Evolutionary conservation across 1,140 invertebrate genomes (phyloP).

Genomic region (Aricia agestis): DNA sequence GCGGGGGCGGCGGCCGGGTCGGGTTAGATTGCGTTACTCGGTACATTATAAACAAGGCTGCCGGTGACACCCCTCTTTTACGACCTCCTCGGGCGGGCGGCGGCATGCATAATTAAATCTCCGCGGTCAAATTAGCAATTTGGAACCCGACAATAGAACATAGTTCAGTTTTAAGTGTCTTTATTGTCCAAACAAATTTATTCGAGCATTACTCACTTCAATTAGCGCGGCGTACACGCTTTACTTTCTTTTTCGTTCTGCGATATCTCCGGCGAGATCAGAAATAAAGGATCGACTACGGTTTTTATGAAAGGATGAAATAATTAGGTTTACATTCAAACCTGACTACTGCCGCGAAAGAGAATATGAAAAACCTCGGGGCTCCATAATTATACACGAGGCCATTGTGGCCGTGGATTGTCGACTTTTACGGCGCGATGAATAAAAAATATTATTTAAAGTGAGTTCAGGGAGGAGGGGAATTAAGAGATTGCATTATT

Average conservation of each 20-base stretch:
- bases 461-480: not conserved
- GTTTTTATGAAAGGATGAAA: constrained; percentile 39
- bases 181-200: constrained; percentile 67
- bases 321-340: constrained; percentile 43
- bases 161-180: constrained; percentile 68
- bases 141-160: constrained; percentile 64
- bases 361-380: constrained; percentile 32
- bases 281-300: constrained; percentile 35
- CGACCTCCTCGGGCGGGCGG: constrained; percentile 48
- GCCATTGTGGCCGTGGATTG: constrained; percentile 31
- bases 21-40: constrained; percentile 60
- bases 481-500: constrained; percentile 4
- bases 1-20: constrained; percentile 28
- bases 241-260: constrained; percentile 33
- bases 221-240: constrained; percentile 39
- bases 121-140: constrained; percentile 73
- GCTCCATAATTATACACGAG: constrained; percentile 32
- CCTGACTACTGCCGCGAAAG: constrained; percentile 32
- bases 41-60: constrained; percentile 72
- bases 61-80: constrained; percentile 63
- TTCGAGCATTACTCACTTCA: constrained; percentile 47
- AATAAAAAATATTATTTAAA: constrained; percentile 26
- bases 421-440: constrained; percentile 27
- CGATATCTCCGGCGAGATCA: constrained; percentile 27
- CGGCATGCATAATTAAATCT: constrained; percentile 74